These are phyloP conservation scores for Pristionchus maxplancki DNA, from an alignment of 2,888 invertebrate species.

Conservation along the genomic window DNA sequence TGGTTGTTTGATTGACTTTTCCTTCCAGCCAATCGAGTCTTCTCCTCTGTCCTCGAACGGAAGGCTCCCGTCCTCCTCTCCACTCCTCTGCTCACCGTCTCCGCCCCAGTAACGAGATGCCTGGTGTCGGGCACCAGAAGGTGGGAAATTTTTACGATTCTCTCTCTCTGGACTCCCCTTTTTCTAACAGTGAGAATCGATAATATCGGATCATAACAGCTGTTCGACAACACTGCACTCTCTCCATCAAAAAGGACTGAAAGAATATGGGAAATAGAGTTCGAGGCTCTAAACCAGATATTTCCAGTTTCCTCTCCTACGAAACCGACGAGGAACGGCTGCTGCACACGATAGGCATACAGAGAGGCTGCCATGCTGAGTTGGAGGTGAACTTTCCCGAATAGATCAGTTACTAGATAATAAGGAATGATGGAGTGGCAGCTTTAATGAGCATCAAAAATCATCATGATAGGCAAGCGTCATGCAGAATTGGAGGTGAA, in stretches of 20 bases:
- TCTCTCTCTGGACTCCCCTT: too few relatives aligned
- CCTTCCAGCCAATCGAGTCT: constrained; percentile 58
- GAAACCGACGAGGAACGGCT: constrained; percentile 63
- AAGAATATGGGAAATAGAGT: too few relatives aligned
- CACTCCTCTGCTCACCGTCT: constrained; percentile 58
- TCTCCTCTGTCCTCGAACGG: constrained; percentile 52
- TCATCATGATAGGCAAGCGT: too few relatives aligned
- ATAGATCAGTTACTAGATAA: too few relatives aligned
- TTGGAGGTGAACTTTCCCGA: constrained; percentile 54
- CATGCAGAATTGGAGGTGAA: too few relatives aligned
- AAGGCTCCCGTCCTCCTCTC: constrained; percentile 61
- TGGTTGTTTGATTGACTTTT: not conserved
- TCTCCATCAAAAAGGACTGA: too few relatives aligned
- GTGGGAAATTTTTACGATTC: constrained; percentile 33
- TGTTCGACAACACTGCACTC: too few relatives aligned
- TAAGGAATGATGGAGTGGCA: too few relatives aligned
- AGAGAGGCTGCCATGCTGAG: constrained; percentile 61
- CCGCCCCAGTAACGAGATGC: constrained; percentile 59
- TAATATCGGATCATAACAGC: too few relatives aligned
- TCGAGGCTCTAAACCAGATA: too few relatives aligned
- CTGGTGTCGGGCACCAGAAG: constrained; percentile 63
- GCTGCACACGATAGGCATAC: constrained; percentile 59
- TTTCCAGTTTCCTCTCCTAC: constrained; percentile 63
- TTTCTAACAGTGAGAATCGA: constrained; percentile 57
- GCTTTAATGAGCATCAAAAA: too few relatives aligned